phyloP scores from a whole-genome alignment of 2,113 vertebrate genomes.

The Nannospalax galili region DNA sequence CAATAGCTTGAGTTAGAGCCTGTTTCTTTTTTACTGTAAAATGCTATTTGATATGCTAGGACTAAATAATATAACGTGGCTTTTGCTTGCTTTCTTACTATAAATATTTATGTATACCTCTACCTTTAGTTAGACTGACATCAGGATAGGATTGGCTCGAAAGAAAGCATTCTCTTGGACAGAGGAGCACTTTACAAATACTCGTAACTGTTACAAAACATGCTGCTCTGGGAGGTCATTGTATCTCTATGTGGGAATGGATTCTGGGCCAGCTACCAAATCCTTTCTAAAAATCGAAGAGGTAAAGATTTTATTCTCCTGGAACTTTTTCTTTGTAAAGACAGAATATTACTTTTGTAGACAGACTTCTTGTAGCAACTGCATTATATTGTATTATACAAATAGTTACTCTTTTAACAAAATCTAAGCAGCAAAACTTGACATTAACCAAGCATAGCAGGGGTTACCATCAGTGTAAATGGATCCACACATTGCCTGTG shows the following conservation, averaged over 20 bases:
- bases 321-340: conserved; percentile 21
- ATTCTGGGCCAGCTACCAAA: neutral
- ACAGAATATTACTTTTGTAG: conserved; percentile 20
- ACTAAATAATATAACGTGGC: neutral
- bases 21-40: neutral
- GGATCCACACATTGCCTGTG: neutral
- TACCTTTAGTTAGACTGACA: neutral
- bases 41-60: neutral
- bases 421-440: conserved; percentile 1
- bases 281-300: conserved; percentile 20
- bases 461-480: neutral
- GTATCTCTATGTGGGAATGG: neutral
- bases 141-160: neutral
- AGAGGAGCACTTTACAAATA: neutral
- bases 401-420: neutral
- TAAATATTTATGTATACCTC: neutral
- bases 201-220: neutral
- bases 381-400: neutral
- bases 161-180: neutral
- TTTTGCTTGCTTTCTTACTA: conserved; percentile 34
- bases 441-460: conserved; percentile 15
- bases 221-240: neutral
- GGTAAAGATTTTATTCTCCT: neutral
- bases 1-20: neutral
- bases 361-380: conserved; percentile 11